A percentile compares a stretch with the other conserved stretches of the same genome.
Conservation (phyloP, 2,797 vertebrate species). For the Poeciliopsis infans region DNA sequence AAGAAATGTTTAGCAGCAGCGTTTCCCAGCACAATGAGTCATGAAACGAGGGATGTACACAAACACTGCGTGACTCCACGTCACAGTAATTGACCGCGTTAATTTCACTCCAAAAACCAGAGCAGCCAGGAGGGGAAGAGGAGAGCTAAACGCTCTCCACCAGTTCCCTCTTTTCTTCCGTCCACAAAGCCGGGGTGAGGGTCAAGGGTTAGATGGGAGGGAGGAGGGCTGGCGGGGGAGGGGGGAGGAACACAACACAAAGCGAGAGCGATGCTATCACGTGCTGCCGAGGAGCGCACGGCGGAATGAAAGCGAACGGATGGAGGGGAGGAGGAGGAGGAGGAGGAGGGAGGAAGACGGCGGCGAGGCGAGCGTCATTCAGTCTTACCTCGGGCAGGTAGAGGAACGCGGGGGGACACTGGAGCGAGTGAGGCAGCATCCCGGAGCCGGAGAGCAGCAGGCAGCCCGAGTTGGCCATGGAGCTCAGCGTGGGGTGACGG, state of each 20-base stretch:
- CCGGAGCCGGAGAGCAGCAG: slow-evolving; percentile 94
- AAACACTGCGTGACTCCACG: slow-evolving; percentile 39
- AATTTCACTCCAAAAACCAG: slow-evolving; percentile 11
- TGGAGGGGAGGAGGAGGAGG: slow-evolving; percentile 21
- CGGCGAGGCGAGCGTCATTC: slow-evolving; percentile 21
- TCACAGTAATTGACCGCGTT: slow-evolving; percentile 46
- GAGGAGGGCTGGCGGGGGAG: not conserved
- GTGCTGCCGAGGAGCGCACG: slow-evolving; percentile 55
- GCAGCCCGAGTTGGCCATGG: slow-evolving; percentile 98
- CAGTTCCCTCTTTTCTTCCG: not conserved
- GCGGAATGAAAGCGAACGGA: slow-evolving; percentile 36
- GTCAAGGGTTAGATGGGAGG: slow-evolving; percentile 51
- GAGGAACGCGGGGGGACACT: slow-evolving; percentile 94
- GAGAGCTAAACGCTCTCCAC: not conserved
- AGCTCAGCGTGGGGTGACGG: slow-evolving; percentile 93
- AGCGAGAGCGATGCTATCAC: slow-evolving; percentile 58
- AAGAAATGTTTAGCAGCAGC: slow-evolving; percentile 5
- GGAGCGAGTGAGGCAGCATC: slow-evolving; percentile 94
- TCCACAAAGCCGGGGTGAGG: slow-evolving; percentile 26
- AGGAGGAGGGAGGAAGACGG: not conserved
- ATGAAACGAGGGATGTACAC: slow-evolving; percentile 44
- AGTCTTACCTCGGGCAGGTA: slow-evolving; percentile 97
- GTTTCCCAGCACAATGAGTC: slow-evolving; percentile 37
- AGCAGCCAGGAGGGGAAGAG: not conserved
- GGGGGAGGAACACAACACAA: slow-evolving; percentile 44